Conservation (phyloP, 2,888 invertebrate species). For the Priocnemis perturbator region DNA sequence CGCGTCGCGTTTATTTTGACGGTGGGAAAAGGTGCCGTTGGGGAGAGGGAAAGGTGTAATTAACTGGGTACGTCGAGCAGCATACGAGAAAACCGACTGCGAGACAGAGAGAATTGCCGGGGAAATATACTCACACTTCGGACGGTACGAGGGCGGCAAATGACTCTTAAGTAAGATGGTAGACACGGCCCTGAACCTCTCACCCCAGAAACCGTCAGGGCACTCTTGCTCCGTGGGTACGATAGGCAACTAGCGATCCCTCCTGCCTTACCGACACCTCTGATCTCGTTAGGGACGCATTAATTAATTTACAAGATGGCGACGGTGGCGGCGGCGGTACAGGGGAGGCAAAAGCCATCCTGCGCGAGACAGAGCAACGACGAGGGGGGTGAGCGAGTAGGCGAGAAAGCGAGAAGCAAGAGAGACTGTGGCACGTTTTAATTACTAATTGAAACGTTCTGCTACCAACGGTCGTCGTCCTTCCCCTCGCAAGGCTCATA, state of each 20-base stretch:
- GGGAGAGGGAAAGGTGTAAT: not conserved
- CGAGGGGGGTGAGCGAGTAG: not conserved
- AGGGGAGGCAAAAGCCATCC: slow-evolving; percentile 44
- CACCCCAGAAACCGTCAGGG: slow-evolving; percentile 23
- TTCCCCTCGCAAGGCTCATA: slow-evolving; percentile 15
- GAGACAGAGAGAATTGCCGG: too few relatives aligned
- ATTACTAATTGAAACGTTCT: slow-evolving; percentile 69
- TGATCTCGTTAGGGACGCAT: slow-evolving; percentile 72
- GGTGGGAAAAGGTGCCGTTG: too few relatives aligned
- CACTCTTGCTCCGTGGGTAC: slow-evolving; percentile 48
- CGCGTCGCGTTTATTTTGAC: not conserved
- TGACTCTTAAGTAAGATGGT: slow-evolving; percentile 13
- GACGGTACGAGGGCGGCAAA: too few relatives aligned
- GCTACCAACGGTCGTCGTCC: slow-evolving; percentile 29
- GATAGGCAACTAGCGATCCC: slow-evolving; percentile 60
- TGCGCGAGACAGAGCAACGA: slow-evolving; percentile 4
- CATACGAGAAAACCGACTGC: too few relatives aligned
- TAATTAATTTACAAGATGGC: slow-evolving; percentile 73
- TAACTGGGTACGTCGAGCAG: too few relatives aligned
- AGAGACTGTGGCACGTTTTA: slow-evolving; percentile 62
- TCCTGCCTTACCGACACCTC: slow-evolving; percentile 70
- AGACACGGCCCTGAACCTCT: slow-evolving; percentile 30
- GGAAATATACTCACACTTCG: too few relatives aligned
- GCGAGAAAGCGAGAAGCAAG: slow-evolving; percentile 31
- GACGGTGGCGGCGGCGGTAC: slow-evolving; percentile 48